A percentile compares a stretch with the other conserved stretches of the same genome.
Evolutionary conservation across 2,888 invertebrate genomes (phyloP).

Genomic region (Anthrax anthrax): DNA sequence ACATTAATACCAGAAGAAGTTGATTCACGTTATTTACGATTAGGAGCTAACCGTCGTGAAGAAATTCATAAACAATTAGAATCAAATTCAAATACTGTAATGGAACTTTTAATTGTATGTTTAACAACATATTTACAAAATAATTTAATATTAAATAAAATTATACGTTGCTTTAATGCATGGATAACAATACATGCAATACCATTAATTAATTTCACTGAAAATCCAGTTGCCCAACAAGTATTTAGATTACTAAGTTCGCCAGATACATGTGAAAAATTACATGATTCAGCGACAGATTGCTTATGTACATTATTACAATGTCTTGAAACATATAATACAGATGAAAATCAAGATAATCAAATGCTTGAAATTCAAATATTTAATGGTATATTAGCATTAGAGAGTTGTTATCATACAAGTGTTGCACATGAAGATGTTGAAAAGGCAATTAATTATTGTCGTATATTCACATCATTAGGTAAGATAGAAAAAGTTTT

Average conservation of each 20-base stretch:
- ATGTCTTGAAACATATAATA: conserved; percentile 62
- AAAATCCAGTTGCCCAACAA: conserved; percentile 56
- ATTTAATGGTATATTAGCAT: conserved; percentile 62
- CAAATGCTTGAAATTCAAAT: conserved; percentile 62
- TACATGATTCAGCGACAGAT: conserved; percentile 85
- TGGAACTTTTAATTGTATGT: conserved; percentile 66
- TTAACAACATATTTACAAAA: conserved; percentile 49
- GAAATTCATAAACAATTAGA: conserved; percentile 71
- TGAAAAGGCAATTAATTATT: conserved; percentile 87
- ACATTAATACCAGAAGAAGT: conserved; percentile 94
- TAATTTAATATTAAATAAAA: conserved; percentile 48
- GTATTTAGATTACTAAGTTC: conserved; percentile 55
- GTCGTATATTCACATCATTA: conserved; percentile 86
- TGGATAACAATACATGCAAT: conserved; percentile 81
- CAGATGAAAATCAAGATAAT: conserved; percentile 40
- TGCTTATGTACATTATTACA: conserved; percentile 77
- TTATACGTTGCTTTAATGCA: conserved; percentile 75
- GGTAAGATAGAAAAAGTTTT: conserved; percentile 2
- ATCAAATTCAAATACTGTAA: conserved; percentile 58
- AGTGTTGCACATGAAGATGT: conserved; percentile 88
- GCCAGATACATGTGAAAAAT: conserved; percentile 42
- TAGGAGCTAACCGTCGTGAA: conserved; percentile 83
- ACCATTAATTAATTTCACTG: conserved; percentile 55
- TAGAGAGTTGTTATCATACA: conserved; percentile 77
- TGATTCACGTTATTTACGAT: conserved; percentile 57